Evolutionary conservation across 2,888 invertebrate genomes (phyloP), one percentile per base, ranked within the genome.

Genomic region (Emmelina monodactyla): DNA sequence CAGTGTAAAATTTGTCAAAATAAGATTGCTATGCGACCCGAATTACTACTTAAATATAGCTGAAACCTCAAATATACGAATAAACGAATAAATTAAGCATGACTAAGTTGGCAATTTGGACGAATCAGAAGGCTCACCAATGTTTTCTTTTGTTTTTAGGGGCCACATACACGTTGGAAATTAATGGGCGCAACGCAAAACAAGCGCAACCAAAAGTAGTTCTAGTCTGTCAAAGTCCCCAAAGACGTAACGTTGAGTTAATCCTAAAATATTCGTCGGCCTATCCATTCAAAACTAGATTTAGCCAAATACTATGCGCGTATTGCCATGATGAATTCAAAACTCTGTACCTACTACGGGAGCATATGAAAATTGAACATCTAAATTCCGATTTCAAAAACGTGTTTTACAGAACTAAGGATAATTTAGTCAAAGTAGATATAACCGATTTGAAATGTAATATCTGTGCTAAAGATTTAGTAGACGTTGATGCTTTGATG

Each of bases 61-160:
- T n/a, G n/a, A n/a, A n/a, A n/a, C n/a, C n/a, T n/a, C n/a, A n/a
- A n/a, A n/a, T n/a, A n/a, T n/a, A n/a, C n/a, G n/a, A n/a, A n/a
- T n/a, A n/a, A n/a, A n/a, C n/a, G n/a, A n/a, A n/a, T n/a, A n/a
- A n/a, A n/a, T n/a, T n/a, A n/a, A n/a, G n/a, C n/a, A n/a, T n/a
- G n/a, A n/a, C n/a, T n/a, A n/a, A n/a, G n/a, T n/a, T n/a, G n/a
- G n/a, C n/a, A n/a, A n/a, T n/a, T n/a, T n/a, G n/a, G n/a, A n/a
- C n/a, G n/a, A n/a, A n/a, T n/a, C n/a, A n/a, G n/a, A n/a, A n/a
- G 25, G 9, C 25, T 25, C n/a, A 25, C n/a, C 9, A 11, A 25
- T 7, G 11, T 25, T 25, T 25, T 72, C 73, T 69, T 73, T 68
- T 73, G 63, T 73, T 78, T 78, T 71, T 78, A 78, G 78, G 78